Evolutionary conservation across 2,113 vertebrate species (phyloP).

Genomic region (Passer montanus): DNA sequence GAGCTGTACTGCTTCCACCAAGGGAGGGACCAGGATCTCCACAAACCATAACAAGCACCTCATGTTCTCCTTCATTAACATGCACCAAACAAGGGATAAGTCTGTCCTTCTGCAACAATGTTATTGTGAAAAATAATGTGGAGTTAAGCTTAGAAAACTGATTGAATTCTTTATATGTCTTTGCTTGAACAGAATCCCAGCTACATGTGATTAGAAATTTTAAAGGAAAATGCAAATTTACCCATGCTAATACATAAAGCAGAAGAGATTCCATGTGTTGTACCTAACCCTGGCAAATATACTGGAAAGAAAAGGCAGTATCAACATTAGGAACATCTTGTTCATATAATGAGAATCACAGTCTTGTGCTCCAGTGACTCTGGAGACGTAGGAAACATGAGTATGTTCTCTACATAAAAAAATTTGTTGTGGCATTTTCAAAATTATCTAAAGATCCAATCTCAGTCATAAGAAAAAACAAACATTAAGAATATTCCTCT

Average conservation of each 20-base stretch:
- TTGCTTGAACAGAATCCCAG: not conserved
- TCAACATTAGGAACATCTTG: slow-evolving; percentile 19
- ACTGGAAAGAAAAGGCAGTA: not conserved
- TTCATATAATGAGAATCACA: slow-evolving; percentile 36
- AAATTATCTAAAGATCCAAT: slow-evolving; percentile 22
- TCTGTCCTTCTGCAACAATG: not conserved
- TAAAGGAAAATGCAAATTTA: not conserved
- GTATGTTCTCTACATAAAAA: not conserved
- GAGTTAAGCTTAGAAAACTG: not conserved
- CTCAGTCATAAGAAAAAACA: slow-evolving; percentile 44
- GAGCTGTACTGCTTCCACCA: not conserved
- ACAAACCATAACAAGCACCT: not conserved
- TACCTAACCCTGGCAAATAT: not conserved
- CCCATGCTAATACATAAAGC: not conserved
- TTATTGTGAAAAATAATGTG: not conserved
- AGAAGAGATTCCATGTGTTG: not conserved
- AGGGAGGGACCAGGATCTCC: not conserved
- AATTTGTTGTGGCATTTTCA: slow-evolving; percentile 53
- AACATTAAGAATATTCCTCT: slow-evolving; percentile 37
- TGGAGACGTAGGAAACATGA: slow-evolving; percentile 30
- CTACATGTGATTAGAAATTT: not conserved
- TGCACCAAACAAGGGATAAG: not conserved
- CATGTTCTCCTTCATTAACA: not conserved
- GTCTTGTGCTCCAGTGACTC: not conserved
- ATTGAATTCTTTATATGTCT: not conserved